Evolutionary conservation across 1,140 invertebrate species (phyloP).

Genomic region (Gerris buenoi): DNA sequence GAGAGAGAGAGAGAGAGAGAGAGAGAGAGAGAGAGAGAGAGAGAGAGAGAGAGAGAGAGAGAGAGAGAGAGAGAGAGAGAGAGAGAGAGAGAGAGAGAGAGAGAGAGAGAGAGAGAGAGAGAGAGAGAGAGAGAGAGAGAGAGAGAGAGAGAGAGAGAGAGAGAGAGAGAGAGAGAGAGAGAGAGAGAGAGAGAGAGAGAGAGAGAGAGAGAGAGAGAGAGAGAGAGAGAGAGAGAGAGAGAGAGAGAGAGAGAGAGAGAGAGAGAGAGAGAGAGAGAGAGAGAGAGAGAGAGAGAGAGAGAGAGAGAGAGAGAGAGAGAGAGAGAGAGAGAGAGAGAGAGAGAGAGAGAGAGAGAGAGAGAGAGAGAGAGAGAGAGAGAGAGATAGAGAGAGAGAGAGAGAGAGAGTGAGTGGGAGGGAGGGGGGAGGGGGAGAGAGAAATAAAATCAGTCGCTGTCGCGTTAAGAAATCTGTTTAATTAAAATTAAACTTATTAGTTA

Average conservation of each 20-base stretch:
- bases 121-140: constrained; percentile 10
- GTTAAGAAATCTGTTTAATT: not conserved
- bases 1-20: constrained; percentile 6
- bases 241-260: constrained; percentile 6
- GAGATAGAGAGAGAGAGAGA: constrained; percentile 8
- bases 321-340: constrained; percentile 13
- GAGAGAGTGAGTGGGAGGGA: not conserved
- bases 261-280: constrained; percentile 6
- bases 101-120: constrained; percentile 10
- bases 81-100: constrained; percentile 8
- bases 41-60: constrained; percentile 3
- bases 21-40: not conserved
- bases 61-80: constrained; percentile 9
- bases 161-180: constrained; percentile 6
- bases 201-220: constrained; percentile 3
- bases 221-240: constrained; percentile 5
- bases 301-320: constrained; percentile 8
- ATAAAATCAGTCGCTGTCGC: not conserved
- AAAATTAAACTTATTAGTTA: not conserved
- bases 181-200: constrained; percentile 7
- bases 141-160: constrained; percentile 10
- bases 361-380: constrained; percentile 10
- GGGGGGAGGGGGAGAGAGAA: not conserved
- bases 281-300: constrained; percentile 6
- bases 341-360: constrained; percentile 12